Evolutionary conservation across 2,113 vertebrate species (phyloP), one percentile per base, ranked within the genome.

Genomic region (Anguilla rostrata): DNA sequence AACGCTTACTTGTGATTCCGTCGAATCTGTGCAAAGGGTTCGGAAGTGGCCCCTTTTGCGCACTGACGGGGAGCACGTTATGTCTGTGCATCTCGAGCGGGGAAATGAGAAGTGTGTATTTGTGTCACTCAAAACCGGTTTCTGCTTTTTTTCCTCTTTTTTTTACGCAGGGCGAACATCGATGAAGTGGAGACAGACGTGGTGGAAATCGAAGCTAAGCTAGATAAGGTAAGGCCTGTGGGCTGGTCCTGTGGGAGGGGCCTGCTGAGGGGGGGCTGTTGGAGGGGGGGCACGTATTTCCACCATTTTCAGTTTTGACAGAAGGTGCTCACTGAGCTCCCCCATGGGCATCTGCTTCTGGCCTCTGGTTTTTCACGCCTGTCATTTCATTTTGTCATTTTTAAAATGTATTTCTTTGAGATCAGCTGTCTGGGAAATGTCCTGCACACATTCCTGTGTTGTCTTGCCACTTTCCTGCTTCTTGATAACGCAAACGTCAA

Each of bases 101-200:
- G 12, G 71, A 75, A 75, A 75, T 34, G 29, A 66, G 71, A 75
- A 34, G 11, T 34, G 63, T 71, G 71, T 75, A 75, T 12, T 75
- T n/a, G 71, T 75, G 71, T 34, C 71, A 75, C 60, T 75, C 71
- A 75, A 71, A 75, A 75, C 26, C n/a, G 2, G 66, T 34, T 90
- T 81, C 91, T 75, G 5, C 20, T n/a, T 57, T 89, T 39, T 39
- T 83, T 93, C 49, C 12, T 53, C 1, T 43, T 81, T 94, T 94
- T 91, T 43, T 81, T 94, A 6, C 90, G 63, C 94, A 99, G 98
- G 96, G 98, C 98, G 0, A 97, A 97, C 71, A 97, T 99, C 1
- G 98, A 99, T 87, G 98, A 99, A 90, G 98, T 99, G 91, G 98
- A 99, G 88, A 98, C 97, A 0, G 98, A 99, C 90, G 98, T 99